Evolutionary conservation across 2,797 vertebrate species (phyloP).

Genomic region (Pristis pectinata): DNA sequence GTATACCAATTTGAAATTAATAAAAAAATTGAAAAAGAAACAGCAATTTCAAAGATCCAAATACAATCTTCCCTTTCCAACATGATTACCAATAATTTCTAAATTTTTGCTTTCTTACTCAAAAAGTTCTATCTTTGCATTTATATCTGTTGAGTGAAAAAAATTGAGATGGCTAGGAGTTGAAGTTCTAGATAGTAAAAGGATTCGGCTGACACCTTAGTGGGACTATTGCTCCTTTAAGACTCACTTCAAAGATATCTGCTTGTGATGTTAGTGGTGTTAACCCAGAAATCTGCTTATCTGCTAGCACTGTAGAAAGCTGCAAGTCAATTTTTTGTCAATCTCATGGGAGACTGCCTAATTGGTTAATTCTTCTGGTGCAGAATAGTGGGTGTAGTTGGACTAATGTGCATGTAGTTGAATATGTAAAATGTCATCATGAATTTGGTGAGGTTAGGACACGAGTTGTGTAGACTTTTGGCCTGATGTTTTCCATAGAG

Average conservation of each 20-base stretch:
- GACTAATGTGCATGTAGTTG: too few species aligned
- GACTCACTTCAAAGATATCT: not conserved
- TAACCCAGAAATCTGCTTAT: not conserved
- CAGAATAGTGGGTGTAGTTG: not conserved
- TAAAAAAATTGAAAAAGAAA: too few species aligned
- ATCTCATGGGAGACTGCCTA: not conserved
- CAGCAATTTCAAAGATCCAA: not conserved
- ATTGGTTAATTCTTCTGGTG: conserved; percentile 42
- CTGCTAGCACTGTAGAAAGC: conserved; percentile 50
- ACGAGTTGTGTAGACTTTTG: too few species aligned
- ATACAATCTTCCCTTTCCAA: not conserved
- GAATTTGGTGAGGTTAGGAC: too few species aligned
- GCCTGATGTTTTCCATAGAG: too few species aligned
- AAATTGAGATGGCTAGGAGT: not conserved
- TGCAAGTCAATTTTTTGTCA: conserved; percentile 46
- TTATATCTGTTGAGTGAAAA: not conserved
- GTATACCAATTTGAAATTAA: too few species aligned
- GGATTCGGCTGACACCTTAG: too few species aligned
- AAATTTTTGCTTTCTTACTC: not conserved
- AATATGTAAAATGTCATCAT: too few species aligned
- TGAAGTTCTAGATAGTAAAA: not conserved
- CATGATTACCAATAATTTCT: not conserved
- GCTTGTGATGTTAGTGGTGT: not conserved
- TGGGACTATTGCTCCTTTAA: too few species aligned
- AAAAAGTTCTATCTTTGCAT: not conserved